Base-by-base conservation (phyloP, 2,888 invertebrate species). In the Mimumesa dahlbomi region DNA sequence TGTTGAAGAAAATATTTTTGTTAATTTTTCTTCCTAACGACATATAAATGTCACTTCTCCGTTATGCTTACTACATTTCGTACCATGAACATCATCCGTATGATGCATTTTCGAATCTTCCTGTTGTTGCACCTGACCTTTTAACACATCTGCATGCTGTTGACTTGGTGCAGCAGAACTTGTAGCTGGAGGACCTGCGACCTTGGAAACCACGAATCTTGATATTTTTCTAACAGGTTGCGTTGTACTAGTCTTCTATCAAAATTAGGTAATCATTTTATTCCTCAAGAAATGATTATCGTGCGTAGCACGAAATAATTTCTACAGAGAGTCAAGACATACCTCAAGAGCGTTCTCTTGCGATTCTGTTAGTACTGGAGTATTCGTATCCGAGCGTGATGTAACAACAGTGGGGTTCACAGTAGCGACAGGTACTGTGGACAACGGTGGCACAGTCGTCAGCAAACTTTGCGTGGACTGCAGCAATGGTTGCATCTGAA, bases 191-290 rank as follows among this genome's bases (percentile, higher is more conserved):
- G 89, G 88, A 58, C 88, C 89, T 68, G 88, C 82, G 67, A 89
- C 89, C 84, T 88, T 89, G 2, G 89, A 89, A 82, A 96, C 95
- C 89, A 95, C 92, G 90, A 96, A 96, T 81, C 95, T 91, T 25
- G 95, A 95, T 84, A 96, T 94, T 89, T 95, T 95, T 77, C 95
- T 91, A 38, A 91, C 91, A 48, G 92, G 92, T 72, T 88, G 88
- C 25, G 79, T 58, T 45, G 77, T 70, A 52, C 59, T 75, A 46
- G 48, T 43, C 50, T 78, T 77, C 75, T 77, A 68, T 52, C 34
- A 69, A 77, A 52, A 59, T 66, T 29, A 19, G 25, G 14, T n/a
- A n/a, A n/a, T 71, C 70, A 71, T 54, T 63, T 54, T 22, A 54
- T 31, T 50, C 52, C 49, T 49, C 2, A 6, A 52, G 49, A 59